These are phyloP conservation scores for Dermochelys coriacea DNA, from an alignment of 2,797 vertebrate species.

Conservation along the genomic window DNA sequence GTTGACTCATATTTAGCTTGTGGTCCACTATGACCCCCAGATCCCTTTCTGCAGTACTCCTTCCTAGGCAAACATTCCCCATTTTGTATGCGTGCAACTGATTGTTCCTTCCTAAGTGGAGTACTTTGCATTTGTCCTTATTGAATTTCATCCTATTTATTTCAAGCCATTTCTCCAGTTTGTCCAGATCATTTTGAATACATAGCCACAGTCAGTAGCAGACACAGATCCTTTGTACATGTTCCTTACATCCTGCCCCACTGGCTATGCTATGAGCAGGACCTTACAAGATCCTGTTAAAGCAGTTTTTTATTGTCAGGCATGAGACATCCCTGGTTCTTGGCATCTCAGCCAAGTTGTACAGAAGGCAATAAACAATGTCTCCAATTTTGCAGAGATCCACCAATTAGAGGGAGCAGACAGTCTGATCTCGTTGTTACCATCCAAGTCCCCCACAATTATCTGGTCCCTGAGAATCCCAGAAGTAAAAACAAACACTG, in stretches of 20 bases:
- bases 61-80: no score
- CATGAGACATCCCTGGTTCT: not conserved
- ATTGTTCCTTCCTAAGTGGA: no score
- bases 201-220: not conserved
- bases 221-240: not conserved
- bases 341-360: not conserved
- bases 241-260: not conserved
- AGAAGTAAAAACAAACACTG: not conserved
- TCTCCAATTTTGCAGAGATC: not conserved
- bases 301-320: not conserved
- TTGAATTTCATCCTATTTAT: no score
- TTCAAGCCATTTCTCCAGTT: no score
- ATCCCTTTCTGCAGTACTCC: no score
- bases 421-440: no score
- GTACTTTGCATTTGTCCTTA: no score
- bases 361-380: not conserved
- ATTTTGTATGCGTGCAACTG: no score
- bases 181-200: no score
- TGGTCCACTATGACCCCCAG: no score
- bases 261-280: not conserved
- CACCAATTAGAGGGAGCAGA: not conserved
- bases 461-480: not conserved
- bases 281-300: not conserved
- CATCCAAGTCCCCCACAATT: not conserved
- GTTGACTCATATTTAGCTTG: no score